Conservation (phyloP, 2,113 vertebrate species). For the Struthidea cinerea region DNA sequence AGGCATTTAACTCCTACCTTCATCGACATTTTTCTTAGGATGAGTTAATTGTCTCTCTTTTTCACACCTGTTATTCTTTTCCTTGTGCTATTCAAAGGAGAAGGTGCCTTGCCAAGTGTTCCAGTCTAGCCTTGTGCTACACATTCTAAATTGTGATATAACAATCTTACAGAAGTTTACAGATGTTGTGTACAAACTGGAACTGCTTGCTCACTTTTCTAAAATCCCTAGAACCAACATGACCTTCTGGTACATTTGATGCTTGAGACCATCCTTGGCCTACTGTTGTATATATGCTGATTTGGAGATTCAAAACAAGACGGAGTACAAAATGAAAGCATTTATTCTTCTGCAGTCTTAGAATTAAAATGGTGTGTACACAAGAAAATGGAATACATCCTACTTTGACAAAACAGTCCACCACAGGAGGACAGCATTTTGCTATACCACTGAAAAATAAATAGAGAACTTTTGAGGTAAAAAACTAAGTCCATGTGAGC, state of each 20-base stretch:
- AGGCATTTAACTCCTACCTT: not conserved
- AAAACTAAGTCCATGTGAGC: not conserved
- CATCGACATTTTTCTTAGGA: not conserved
- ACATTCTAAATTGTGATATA: not conserved
- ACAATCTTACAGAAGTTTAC: not conserved
- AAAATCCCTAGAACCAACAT: not conserved
- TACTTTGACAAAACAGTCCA: not conserved
- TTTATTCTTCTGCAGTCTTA: not conserved
- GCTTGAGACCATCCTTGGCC: not conserved
- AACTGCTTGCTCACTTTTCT: not conserved
- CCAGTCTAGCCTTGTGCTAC: not conserved
- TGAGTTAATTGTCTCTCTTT: not conserved
- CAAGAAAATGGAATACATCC: not conserved
- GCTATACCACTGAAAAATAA: not conserved
- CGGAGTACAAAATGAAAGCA: not conserved
- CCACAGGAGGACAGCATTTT: not conserved
- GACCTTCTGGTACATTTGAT: not conserved
- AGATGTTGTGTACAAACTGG: not conserved
- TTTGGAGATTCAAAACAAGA: not conserved
- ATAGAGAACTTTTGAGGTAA: not conserved
- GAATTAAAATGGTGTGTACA: not conserved
- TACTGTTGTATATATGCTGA: not conserved
- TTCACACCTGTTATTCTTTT: not conserved
- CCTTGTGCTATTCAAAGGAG: not conserved
- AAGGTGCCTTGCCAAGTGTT: not conserved